Evolutionary conservation across 2,888 invertebrate species (phyloP).

Genomic region (Apamea sordens): DNA sequence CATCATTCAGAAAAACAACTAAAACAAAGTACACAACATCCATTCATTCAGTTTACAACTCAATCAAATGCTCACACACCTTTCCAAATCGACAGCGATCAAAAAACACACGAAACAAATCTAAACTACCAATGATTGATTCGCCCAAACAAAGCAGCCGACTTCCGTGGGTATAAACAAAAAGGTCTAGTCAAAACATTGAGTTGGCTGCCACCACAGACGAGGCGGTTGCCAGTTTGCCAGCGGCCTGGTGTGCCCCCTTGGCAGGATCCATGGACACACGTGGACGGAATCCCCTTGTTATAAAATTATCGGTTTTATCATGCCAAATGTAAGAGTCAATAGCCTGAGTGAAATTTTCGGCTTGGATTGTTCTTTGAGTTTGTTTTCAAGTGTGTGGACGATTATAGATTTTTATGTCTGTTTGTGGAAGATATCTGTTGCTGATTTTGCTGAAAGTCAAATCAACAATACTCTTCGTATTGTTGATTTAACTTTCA

Average conservation of each 20-base stretch:
- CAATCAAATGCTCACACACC: slow-evolving; percentile 45
- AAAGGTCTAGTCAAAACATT: slow-evolving; percentile 80
- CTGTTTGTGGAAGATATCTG: not conserved
- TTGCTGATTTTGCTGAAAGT: not conserved
- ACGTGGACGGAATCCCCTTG: slow-evolving; percentile 73
- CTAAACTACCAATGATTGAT: slow-evolving; percentile 53
- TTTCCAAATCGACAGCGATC: slow-evolving; percentile 22
- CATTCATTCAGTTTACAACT: slow-evolving; percentile 43
- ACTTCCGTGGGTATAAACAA: slow-evolving; percentile 70
- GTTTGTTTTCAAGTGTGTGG: slow-evolving; percentile 33
- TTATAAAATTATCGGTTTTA: slow-evolving; percentile 65
- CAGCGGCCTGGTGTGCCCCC: slow-evolving; percentile 81
- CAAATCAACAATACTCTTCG: no score
- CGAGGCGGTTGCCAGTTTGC: slow-evolving; percentile 78
- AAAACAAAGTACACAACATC: slow-evolving; percentile 13
- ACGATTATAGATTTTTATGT: slow-evolving; percentile 2
- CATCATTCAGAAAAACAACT: not conserved
- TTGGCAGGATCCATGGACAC: slow-evolving; percentile 71
- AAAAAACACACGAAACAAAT: slow-evolving; percentile 44
- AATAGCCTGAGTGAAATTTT: slow-evolving; percentile 64
- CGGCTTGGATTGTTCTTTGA: slow-evolving; percentile 26
- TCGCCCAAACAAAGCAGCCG: slow-evolving; percentile 44
- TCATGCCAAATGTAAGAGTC: slow-evolving; percentile 66
- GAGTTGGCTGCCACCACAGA: slow-evolving; percentile 77
- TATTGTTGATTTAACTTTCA: slow-evolving; percentile 32